Base-by-base conservation (phyloP, 2,113 vertebrate species). In the Poeciliopsis occidentalis region DNA sequence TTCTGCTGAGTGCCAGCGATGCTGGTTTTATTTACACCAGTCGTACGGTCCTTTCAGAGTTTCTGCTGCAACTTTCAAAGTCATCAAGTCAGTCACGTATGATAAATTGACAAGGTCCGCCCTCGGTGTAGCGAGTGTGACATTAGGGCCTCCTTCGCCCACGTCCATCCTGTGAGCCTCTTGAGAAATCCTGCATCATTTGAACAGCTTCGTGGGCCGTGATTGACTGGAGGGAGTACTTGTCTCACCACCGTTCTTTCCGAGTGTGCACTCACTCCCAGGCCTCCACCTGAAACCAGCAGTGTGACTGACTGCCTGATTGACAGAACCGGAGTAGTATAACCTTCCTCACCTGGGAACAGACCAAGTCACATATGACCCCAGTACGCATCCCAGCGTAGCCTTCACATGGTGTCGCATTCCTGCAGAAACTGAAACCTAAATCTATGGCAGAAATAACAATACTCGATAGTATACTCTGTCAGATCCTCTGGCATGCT, bases 321-420 rank as follows among this genome's bases (percentile, higher is more conserved):
- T 90, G 93, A 94, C 92, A 80, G 85, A 81, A 81, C 69, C 87
- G 79, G 78, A 75, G 87, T 90, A 91, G 92, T 90, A 90, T 84
- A 93, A 93, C 90, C 86, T n/a, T 84, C 86, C 84, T 80, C 88
- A 78, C 88, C 83, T 73, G 87, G 88, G 88, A 89, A 67, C 66
- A 66, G 81, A 69, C 71, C 67, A 77, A 81, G 84, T 90, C 86
- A 90, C 87, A 83, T 75, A 81, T 88, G 85, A 87, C 88, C 88
- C 80, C 75, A 34, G 81, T 71, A 79, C 79, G 78, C 74, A 69
- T 88, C 75, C 89, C 82, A 19, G 27, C 0, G 62, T n/a, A 80
- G 85, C 84, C 51, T 71, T 54, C 5, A 60, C 39, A 15, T 75
- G 15, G 81, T 74, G 84, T 85, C 77, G 65, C 71, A 87, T 70